A percentile compares a stretch with the other conserved stretches of the same genome.
phyloP scores from a whole-genome alignment of 2,113 vertebrate species.

The Crotalus helleri region DNA sequence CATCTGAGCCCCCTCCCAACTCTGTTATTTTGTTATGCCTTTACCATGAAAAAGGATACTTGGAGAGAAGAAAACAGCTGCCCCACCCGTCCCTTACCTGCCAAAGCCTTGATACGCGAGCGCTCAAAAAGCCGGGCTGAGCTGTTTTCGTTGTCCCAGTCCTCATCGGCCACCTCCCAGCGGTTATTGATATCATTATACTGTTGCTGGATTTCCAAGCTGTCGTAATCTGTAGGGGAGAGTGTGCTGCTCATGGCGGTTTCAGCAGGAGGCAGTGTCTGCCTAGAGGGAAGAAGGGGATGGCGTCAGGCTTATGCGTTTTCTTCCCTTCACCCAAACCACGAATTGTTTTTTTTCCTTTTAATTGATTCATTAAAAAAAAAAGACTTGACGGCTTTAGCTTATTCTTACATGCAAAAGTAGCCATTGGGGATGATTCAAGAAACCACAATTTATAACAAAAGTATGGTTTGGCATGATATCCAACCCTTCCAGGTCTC shows the following conservation, averaged over 20 bases:
- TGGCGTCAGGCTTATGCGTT: not conserved
- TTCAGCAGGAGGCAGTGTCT: slow-evolving; percentile 55
- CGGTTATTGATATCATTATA: slow-evolving; percentile 96
- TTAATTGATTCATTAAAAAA: not conserved
- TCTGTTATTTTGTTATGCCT: not conserved
- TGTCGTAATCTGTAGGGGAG: slow-evolving; percentile 91
- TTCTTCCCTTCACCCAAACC: not conserved
- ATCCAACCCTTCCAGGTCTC: not conserved
- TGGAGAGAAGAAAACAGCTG: not conserved
- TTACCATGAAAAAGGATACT: not conserved
- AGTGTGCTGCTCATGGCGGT: slow-evolving; percentile 88
- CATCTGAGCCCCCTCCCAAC: not conserved
- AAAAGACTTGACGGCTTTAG: not conserved
- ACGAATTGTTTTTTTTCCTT: not conserved
- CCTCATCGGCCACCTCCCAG: slow-evolving; percentile 87
- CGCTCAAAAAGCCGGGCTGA: slow-evolving; percentile 90
- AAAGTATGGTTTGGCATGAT: not conserved
- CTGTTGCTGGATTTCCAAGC: slow-evolving; percentile 93
- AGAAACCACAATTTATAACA: not conserved
- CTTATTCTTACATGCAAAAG: not conserved
- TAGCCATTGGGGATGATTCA: not conserved
- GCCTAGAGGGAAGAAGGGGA: slow-evolving; percentile 51
- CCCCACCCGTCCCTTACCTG: slow-evolving; percentile 68
- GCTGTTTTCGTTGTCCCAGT: slow-evolving; percentile 95
- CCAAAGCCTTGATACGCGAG: slow-evolving; percentile 90